phyloP scores from a whole-genome alignment of 2,888 invertebrate species.

The Spisula solida region DNA sequence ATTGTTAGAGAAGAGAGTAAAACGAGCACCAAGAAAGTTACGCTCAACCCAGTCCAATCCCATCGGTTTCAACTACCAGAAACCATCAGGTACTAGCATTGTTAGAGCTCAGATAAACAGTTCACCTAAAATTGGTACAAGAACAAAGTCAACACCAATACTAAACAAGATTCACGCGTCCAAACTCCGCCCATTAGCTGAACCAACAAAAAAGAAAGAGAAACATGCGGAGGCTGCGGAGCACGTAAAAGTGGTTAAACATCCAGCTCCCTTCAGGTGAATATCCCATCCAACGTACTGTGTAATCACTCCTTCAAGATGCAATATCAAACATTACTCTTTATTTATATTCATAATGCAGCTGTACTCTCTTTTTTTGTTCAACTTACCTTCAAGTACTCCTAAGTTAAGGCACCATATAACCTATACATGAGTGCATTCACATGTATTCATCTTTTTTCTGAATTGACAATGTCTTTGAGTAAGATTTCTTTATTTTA shows the following conservation, averaged over 20 bases:
- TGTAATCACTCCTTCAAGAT: slow-evolving; percentile 41
- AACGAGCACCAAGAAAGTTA: slow-evolving; percentile 72
- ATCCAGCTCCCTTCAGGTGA: slow-evolving; percentile 85
- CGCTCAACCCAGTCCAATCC: slow-evolving; percentile 63
- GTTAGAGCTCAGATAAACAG: slow-evolving; percentile 68
- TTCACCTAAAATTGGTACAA: slow-evolving; percentile 40
- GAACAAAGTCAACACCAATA: slow-evolving; percentile 69
- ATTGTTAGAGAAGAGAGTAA: slow-evolving; percentile 71
- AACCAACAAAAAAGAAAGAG: slow-evolving; percentile 62
- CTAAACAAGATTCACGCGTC: slow-evolving; percentile 55
- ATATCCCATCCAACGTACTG: slow-evolving; percentile 51
- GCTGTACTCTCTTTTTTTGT: slow-evolving; percentile 38
- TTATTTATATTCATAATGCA: neutral
- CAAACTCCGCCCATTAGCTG: slow-evolving; percentile 57
- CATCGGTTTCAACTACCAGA: slow-evolving; percentile 58
- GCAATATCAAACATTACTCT: slow-evolving; percentile 35
- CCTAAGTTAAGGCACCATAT: neutral
- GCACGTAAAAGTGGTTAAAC: slow-evolving; percentile 81
- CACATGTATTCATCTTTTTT: neutral
- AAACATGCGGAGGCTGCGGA: slow-evolving; percentile 73
- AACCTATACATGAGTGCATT: too few relatives aligned
- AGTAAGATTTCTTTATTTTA: neutral
- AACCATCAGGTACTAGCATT: slow-evolving; percentile 64
- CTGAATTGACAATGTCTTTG: neutral
- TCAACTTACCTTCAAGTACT: neutral